These are phyloP conservation scores for Cyprinodon variegatus DNA, from an alignment of 2,113 vertebrate genomes.

Conservation along the genomic window DNA sequence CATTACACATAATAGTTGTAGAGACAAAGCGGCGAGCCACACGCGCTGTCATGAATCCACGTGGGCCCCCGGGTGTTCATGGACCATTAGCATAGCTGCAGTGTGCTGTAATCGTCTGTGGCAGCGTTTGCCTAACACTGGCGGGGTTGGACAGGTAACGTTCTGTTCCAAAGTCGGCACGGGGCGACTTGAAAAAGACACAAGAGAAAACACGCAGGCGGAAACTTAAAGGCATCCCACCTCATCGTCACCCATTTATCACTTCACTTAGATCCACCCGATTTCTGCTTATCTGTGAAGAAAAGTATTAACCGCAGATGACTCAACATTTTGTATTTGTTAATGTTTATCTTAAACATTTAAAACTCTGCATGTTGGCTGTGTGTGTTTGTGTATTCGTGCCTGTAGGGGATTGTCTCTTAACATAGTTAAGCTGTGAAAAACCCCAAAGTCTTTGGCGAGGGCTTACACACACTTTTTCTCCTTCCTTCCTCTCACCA, in stretches of 20 bases:
- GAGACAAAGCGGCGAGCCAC: slow-evolving; percentile 48
- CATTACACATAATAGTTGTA: slow-evolving; percentile 61
- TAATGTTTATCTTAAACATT: slow-evolving; percentile 45
- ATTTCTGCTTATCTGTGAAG: slow-evolving; percentile 15
- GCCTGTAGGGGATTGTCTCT: slow-evolving; percentile 66
- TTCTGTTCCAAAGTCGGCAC: slow-evolving; percentile 57
- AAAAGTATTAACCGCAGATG: slow-evolving; percentile 8
- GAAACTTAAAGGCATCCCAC: slow-evolving; percentile 35
- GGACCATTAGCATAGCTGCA: slow-evolving; percentile 65
- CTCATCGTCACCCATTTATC: slow-evolving; percentile 43
- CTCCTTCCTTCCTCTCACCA: slow-evolving; percentile 68
- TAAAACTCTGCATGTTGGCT: slow-evolving; percentile 39
- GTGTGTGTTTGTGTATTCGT: slow-evolving; percentile 29
- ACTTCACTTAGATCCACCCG: slow-evolving; percentile 60
- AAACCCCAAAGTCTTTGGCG: slow-evolving; percentile 74
- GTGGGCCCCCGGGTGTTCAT: slow-evolving; percentile 57
- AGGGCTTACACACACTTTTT: slow-evolving; percentile 68
- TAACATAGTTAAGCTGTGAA: slow-evolving; percentile 78
- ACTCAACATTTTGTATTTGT: slow-evolving; percentile 26
- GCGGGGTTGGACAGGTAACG: slow-evolving; percentile 70
- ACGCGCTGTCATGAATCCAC: slow-evolving; percentile 37
- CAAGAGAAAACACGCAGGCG: slow-evolving; percentile 62
- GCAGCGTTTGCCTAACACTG: slow-evolving; percentile 48
- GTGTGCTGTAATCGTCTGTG: slow-evolving; percentile 60
- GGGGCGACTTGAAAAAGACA: slow-evolving; percentile 30